phyloP scores from a whole-genome alignment of 1,140 invertebrate genomes.

The Trissolcus basalis region DNA sequence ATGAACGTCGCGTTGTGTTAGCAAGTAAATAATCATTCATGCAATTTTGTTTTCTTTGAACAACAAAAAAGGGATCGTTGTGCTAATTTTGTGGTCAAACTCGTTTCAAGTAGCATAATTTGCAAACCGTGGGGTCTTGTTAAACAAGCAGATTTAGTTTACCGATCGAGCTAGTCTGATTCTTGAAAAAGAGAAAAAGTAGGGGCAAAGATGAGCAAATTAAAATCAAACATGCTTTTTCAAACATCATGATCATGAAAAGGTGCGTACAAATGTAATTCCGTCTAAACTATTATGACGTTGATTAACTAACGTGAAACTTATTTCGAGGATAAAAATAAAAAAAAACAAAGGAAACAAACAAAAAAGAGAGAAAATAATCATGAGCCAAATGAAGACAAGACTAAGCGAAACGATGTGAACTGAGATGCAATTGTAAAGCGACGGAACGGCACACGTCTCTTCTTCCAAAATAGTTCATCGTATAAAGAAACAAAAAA shows the following conservation, averaged over 20 bases:
- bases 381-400: not conserved
- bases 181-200: slow-evolving; percentile 8
- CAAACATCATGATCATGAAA: slow-evolving; percentile 15
- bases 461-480: slow-evolving; percentile 32
- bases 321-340: too few species aligned
- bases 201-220: slow-evolving; percentile 4
- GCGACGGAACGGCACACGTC: slow-evolving; percentile 16
- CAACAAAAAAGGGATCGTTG: slow-evolving; percentile 9
- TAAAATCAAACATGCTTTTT: slow-evolving; percentile 58
- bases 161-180: slow-evolving; percentile 48
- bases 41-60: slow-evolving; percentile 42
- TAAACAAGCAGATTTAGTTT: slow-evolving; percentile 46
- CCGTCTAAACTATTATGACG: slow-evolving; percentile 22
- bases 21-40: slow-evolving; percentile 46
- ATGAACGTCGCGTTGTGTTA: slow-evolving; percentile 37
- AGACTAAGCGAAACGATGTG: not conserved
- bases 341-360: slow-evolving; percentile 11
- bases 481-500: slow-evolving; percentile 27
- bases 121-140: slow-evolving; percentile 33
- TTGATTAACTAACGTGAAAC: too few species aligned
- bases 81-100: slow-evolving; percentile 49
- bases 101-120: slow-evolving; percentile 34
- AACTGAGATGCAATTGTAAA: slow-evolving; percentile 5
- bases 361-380: too few species aligned
- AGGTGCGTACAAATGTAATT: slow-evolving; percentile 41